Evolutionary conservation across 2,888 invertebrate genomes (phyloP), one percentile per base, ranked within the genome.

Genomic region (Luperina nickerlii): DNA sequence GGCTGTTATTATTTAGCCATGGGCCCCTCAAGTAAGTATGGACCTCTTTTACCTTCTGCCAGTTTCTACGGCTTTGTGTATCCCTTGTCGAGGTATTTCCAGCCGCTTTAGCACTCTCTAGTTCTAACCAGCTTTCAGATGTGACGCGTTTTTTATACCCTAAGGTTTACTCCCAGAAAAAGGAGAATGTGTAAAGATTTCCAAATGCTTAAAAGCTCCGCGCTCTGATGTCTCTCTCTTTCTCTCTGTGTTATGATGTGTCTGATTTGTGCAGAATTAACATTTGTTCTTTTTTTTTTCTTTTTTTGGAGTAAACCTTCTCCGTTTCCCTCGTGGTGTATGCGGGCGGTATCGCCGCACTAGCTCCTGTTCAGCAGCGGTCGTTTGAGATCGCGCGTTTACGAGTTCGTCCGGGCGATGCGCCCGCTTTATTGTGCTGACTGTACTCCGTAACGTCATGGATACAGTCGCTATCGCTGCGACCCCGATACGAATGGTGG

Each of bases 361-460:
- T 82, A 82, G 86, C 87, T 87, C 86, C 89, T 88, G 90, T 87
- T 90, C 86, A 85, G 84, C 79, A 85, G 84, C 85, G 87, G 87
- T 90, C 90, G 90, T 87, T 91, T 88, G 87, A 90, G 89, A 88
- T 88, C 90, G 90, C 88, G 89, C 91, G 87, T 89, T 89, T 89
- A 89, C 90, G 89, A 89, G 88, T 86, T 86, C 85, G 88, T 81
- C 89, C 87, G 87, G 90, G 85, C 89, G 88, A 87, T 88, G 89
- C 83, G 88, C 90, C 79, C 89, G 85, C 84, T 90, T 90, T 90
- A 90, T 88, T 90, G 88, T 89, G 82, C 83, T 84, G 80, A 81
- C 79, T 79, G 82, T 81, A 85, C 82, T 90, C 82, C 89, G 87
- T 89, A 81, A 88, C 81, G 80, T 78, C 79, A 89, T 88, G 82